These are phyloP conservation scores for Recurvirostra avosetta DNA, from an alignment of 2,113 vertebrate species.

Conservation along the genomic window DNA sequence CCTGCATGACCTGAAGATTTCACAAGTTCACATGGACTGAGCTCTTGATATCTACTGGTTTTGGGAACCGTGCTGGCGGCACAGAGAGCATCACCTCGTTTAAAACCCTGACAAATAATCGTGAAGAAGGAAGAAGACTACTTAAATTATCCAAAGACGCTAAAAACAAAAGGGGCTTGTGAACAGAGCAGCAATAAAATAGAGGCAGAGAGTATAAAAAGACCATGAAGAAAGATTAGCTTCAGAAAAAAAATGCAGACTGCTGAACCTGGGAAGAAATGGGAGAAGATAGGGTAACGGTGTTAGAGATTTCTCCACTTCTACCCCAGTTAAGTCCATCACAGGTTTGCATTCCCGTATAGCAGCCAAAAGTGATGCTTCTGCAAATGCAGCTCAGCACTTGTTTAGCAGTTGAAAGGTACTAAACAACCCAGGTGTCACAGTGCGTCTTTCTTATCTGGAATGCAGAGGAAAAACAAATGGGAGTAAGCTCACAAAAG, in stretches of 20 bases:
- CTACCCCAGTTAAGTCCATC: background rate
- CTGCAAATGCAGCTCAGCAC: background rate
- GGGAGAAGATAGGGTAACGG: background rate
- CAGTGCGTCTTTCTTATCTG: background rate
- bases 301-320: background rate
- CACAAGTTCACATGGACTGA: background rate
- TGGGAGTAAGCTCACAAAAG: background rate
- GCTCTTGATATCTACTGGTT: background rate
- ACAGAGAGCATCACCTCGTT: background rate
- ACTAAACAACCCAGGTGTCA: background rate
- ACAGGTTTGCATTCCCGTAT: background rate
- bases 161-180: background rate
- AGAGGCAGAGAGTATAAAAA: background rate
- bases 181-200: background rate
- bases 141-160: background rate
- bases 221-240: background rate
- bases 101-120: background rate
- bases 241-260: background rate
- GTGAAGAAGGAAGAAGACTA: background rate
- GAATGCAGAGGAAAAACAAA: conserved; percentile 22
- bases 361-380: background rate
- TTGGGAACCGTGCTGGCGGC: background rate
- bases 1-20: background rate
- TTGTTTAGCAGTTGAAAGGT: background rate
- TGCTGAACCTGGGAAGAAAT: background rate